Conservation (phyloP, 2,113 vertebrate genomes). For the Smithornis capensis region DNA sequence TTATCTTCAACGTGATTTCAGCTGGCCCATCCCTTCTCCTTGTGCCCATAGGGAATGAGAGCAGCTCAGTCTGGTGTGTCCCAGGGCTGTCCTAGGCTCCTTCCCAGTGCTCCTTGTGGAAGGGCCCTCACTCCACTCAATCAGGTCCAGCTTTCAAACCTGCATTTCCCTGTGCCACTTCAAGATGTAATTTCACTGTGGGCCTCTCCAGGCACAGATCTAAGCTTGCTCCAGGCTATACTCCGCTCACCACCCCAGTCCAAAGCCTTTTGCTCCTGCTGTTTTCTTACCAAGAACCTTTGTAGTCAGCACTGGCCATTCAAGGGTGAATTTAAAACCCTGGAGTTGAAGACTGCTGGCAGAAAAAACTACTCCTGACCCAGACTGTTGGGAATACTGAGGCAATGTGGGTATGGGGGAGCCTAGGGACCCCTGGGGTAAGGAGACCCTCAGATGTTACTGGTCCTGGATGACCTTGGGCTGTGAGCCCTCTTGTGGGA, state of each 20-base stretch:
- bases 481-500: neutral
- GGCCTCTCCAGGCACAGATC: neutral
- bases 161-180: neutral
- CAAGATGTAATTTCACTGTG: fast-evolving
- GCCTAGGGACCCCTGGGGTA: neutral
- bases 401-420: neutral
- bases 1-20: neutral
- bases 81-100: neutral
- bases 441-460: neutral
- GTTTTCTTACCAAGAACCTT: neutral
- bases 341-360: neutral
- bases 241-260: neutral
- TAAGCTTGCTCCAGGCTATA: neutral
- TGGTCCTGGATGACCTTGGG: neutral
- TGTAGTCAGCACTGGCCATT: neutral
- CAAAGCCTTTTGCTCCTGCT: neutral
- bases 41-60: neutral
- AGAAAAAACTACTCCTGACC: neutral
- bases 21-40: neutral
- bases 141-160: neutral
- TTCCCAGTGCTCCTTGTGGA: neutral
- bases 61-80: neutral
- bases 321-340: neutral
- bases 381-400: neutral
- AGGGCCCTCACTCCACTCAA: neutral